phyloP scores from a whole-genome alignment of 2,888 invertebrate genomes.

The Heteropelma amictum region DNA sequence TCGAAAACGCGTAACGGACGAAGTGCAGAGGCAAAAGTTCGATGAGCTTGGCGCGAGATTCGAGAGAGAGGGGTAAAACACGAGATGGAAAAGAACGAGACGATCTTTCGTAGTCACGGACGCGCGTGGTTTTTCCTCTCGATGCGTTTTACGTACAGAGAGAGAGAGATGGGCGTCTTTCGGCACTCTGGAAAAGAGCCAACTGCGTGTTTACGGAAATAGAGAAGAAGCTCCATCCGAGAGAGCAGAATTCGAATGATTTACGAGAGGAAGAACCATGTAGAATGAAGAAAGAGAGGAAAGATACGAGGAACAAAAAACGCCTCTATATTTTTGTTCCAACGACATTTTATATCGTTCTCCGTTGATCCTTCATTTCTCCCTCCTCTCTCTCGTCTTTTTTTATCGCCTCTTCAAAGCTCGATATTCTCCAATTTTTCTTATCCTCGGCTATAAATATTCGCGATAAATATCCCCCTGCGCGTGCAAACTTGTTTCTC shows the following conservation, averaged over 20 bases:
- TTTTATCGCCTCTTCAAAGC: neutral
- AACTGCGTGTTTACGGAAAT: slow-evolving; percentile 71
- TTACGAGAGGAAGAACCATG: slow-evolving; percentile 9
- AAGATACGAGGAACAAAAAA: slow-evolving; percentile 21
- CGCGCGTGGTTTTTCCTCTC: slow-evolving; percentile 25
- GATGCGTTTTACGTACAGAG: too few species aligned
- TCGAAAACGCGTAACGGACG: neutral
- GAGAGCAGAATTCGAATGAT: slow-evolving; percentile 6
- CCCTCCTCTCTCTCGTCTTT: neutral
- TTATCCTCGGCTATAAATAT: slow-evolving; percentile 22
- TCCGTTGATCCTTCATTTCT: neutral
- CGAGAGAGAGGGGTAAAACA: neutral
- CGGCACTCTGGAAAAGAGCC: slow-evolving; percentile 63
- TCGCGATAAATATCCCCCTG: slow-evolving; percentile 10
- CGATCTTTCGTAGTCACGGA: neutral
- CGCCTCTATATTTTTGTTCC: neutral
- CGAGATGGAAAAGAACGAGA: neutral
- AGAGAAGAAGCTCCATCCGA: slow-evolving; percentile 26
- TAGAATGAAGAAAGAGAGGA: slow-evolving; percentile 9
- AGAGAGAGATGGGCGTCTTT: slow-evolving; percentile 50
- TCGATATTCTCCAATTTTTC: slow-evolving; percentile 7
- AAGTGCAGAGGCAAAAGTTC: slow-evolving; percentile 14
- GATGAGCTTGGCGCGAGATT: slow-evolving; percentile 28
- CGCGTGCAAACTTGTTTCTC: neutral
- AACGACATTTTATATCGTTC: slow-evolving; percentile 8